Percentiles rank a stretch among this genome's conserved stretches.
phyloP scores from a whole-genome alignment of 2,797 vertebrate genomes.

The Petrocephalus schoutedeni region DNA sequence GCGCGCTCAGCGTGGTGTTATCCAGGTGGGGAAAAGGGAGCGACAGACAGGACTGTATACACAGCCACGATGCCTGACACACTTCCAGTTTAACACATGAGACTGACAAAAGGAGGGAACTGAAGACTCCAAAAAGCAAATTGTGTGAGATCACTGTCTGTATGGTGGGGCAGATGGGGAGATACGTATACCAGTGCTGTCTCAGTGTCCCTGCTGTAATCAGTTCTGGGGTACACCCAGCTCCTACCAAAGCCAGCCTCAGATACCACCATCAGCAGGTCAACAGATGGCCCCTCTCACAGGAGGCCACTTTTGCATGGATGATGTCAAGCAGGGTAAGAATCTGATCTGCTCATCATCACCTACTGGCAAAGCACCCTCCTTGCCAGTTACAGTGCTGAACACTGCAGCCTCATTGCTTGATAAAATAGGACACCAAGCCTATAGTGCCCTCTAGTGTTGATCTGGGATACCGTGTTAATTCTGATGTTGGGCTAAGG shows the following conservation, averaged over 20 bases:
- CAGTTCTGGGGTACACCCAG: background rate
- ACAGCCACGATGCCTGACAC: background rate
- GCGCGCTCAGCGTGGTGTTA: background rate
- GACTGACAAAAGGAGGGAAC: background rate
- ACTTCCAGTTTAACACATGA: background rate
- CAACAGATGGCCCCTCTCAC: conserved; percentile 72
- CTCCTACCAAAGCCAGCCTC: background rate
- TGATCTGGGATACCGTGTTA: background rate
- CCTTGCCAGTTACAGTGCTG: conserved; percentile 60
- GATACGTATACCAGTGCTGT: background rate
- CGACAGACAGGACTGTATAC: background rate
- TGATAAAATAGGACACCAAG: background rate
- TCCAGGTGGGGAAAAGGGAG: background rate
- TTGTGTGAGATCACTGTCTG: background rate
- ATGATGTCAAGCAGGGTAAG: conserved; percentile 65
- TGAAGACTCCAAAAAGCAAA: background rate
- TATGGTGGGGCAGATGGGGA: background rate
- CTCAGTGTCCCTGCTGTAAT: background rate
- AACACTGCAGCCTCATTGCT: background rate
- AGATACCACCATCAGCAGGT: conserved; percentile 49
- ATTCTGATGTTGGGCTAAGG: background rate
- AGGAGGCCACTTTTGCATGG: conserved; percentile 70
- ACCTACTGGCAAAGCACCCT: conserved; percentile 66
- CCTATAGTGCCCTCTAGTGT: conserved; percentile 8
- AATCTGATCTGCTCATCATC: conserved; percentile 60